phyloP scores from a whole-genome alignment of 2,888 invertebrate genomes.

The Tachystola acroxantha region DNA sequence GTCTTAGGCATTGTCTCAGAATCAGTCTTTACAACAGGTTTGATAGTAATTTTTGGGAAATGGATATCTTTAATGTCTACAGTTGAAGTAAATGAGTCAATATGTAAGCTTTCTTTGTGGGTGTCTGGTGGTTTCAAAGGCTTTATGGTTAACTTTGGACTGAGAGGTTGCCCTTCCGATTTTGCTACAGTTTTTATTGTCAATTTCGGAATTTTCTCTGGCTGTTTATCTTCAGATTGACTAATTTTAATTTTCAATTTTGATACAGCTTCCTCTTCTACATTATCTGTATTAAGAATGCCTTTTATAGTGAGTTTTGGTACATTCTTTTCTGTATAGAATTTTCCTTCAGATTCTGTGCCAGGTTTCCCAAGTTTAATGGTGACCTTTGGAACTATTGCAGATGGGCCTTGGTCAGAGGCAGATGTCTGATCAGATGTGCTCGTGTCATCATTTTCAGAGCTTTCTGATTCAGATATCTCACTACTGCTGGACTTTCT shows the following conservation, averaged over 20 bases:
- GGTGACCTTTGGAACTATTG: conserved; percentile 65
- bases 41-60: conserved; percentile 79
- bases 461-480: conserved; percentile 73
- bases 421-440: conserved; percentile 63
- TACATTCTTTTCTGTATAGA: conserved; percentile 64
- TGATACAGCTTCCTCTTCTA: conserved; percentile 46
- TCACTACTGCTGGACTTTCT: conserved; percentile 74
- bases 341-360: conserved; percentile 62
- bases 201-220: conserved; percentile 63
- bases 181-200: conserved; percentile 64
- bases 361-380: conserved; percentile 69
- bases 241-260: conserved; percentile 61
- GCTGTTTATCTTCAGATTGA: conserved; percentile 50
- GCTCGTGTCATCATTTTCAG: conserved; percentile 75
- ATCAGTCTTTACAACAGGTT: conserved; percentile 59
- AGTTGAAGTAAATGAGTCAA: conserved; percentile 32
- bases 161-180: conserved; percentile 55
- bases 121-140: conserved; percentile 57
- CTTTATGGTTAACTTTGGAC: conserved; percentile 73
- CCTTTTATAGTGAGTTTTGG: conserved; percentile 67
- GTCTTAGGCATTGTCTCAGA: conserved; percentile 34
- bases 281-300: conserved; percentile 51
- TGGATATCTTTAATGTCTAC: conserved; percentile 51
- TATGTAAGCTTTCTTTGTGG: conserved; percentile 31
- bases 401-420: conserved; percentile 57